Evolutionary conservation across 2,113 vertebrate genomes (phyloP).

Genomic region (Melanerpes aurifrons): DNA sequence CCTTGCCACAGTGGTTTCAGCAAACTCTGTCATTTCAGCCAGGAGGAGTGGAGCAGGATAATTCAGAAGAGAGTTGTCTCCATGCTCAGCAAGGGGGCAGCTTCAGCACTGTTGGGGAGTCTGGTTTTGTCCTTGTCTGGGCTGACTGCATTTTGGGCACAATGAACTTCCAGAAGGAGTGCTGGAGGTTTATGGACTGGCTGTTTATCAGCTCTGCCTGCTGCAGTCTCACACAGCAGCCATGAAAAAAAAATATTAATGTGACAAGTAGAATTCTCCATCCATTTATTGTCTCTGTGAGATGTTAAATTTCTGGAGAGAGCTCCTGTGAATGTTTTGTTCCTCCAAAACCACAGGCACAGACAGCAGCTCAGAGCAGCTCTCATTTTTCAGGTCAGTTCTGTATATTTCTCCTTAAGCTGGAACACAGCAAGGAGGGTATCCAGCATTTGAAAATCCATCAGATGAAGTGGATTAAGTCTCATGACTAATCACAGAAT

Average conservation of each 20-base stretch:
- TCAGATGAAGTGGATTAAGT: background rate
- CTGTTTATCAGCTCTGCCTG: background rate
- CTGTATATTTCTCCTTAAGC: background rate
- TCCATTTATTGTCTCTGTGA: background rate
- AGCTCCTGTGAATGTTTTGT: background rate
- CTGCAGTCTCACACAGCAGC: background rate
- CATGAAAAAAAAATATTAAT: background rate
- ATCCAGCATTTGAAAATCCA: background rate
- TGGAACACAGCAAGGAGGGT: background rate
- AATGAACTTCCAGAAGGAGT: background rate
- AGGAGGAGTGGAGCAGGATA: background rate
- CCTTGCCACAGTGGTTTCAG: background rate
- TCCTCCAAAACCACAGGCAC: background rate
- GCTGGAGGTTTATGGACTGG: background rate
- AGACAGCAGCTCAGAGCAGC: background rate
- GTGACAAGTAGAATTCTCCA: background rate
- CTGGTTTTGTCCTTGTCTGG: background rate
- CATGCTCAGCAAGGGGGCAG: rapidly evolving
- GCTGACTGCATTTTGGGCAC: background rate
- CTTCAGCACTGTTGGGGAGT: background rate
- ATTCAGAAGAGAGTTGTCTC: background rate
- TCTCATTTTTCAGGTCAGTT: background rate
- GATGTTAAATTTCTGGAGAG: background rate
- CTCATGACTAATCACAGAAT: background rate
- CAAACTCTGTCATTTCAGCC: background rate